phyloP scores from a whole-genome alignment of 2,797 vertebrate genomes.

The Pseudochirops cupreus region DNA sequence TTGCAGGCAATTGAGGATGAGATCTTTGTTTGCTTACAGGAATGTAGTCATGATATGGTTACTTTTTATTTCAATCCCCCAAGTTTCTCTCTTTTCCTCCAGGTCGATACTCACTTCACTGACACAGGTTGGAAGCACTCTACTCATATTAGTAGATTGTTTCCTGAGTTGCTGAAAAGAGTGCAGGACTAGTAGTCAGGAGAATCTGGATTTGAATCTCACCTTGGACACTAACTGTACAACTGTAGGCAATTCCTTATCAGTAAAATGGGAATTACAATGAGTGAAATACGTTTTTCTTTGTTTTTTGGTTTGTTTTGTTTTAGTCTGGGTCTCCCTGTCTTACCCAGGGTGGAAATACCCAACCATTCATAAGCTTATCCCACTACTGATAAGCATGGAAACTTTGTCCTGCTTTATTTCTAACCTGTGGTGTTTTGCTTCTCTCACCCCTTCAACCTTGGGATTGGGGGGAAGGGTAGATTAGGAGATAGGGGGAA shows the following conservation, averaged over 20 bases:
- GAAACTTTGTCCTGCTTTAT: neutral
- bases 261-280: conserved; percentile 26
- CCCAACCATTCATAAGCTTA: neutral
- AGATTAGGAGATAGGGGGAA: no score
- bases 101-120: neutral
- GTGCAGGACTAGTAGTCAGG: neutral
- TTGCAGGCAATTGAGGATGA: neutral
- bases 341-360: neutral
- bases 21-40: neutral
- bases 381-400: neutral
- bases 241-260: conserved; percentile 37
- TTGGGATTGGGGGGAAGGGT: neutral
- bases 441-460: neutral
- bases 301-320: neutral
- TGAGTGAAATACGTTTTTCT: neutral
- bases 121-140: neutral
- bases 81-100: neutral
- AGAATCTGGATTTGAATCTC: conserved; percentile 6
- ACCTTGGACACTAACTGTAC: neutral
- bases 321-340: neutral
- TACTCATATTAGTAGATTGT: conserved; percentile 6
- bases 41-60: neutral
- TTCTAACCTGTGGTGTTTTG: neutral
- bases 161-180: conserved; percentile 5
- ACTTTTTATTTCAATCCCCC: neutral